Evolutionary conservation across 2,113 vertebrate genomes (phyloP).

Genomic region (Charadrius vociferus): DNA sequence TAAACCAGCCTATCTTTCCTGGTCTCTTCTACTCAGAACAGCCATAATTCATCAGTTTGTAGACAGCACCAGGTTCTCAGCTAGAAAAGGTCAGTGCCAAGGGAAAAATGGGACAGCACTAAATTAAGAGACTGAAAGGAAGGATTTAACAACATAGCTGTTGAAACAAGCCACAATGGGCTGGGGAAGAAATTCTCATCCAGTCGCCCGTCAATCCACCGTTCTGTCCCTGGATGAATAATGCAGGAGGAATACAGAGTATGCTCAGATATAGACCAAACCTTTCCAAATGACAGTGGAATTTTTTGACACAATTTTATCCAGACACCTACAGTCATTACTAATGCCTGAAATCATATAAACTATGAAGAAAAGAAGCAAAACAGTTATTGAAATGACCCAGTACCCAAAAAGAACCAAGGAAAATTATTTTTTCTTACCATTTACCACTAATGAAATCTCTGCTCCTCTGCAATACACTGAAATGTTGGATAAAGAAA

Average conservation of each 20-base stretch:
- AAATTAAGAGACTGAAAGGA: slow-evolving; percentile 5
- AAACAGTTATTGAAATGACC: not conserved
- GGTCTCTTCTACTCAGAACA: not conserved
- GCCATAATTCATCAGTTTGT: not conserved
- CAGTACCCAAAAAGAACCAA: not conserved
- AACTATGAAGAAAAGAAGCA: not conserved
- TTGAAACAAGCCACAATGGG: not conserved
- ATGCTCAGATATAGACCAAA: not conserved
- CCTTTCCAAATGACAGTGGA: not conserved
- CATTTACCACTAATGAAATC: not conserved
- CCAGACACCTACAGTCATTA: not conserved
- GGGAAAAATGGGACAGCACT: not conserved
- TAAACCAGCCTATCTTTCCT: not conserved
- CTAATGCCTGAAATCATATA: not conserved
- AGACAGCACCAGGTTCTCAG: not conserved
- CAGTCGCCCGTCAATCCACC: not conserved
- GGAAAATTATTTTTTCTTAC: not conserved
- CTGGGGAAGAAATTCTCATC: not conserved
- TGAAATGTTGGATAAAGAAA: not conserved
- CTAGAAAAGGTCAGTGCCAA: slow-evolving; percentile 45
- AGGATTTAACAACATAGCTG: not conserved
- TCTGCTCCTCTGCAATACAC: not conserved
- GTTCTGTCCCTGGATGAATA: not conserved
- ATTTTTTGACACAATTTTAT: not conserved
- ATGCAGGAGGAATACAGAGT: not conserved